phyloP scores from a whole-genome alignment of 2,113 vertebrate species.

The Meriones unguiculatus region DNA sequence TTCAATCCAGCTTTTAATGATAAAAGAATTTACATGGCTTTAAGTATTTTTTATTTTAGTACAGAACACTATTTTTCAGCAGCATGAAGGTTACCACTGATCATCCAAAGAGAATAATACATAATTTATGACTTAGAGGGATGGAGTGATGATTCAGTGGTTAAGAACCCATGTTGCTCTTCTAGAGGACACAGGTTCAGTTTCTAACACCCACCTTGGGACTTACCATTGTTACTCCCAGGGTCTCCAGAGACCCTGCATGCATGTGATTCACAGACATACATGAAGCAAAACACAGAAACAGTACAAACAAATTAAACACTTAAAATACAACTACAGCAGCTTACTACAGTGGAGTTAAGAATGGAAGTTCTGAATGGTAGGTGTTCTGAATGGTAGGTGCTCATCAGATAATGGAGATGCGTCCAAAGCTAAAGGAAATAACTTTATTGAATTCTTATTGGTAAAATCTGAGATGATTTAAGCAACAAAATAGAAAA shows the following conservation, averaged over 20 bases:
- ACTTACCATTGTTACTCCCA: not conserved
- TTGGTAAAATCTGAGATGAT: slow-evolving; percentile 1
- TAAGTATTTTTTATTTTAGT: not conserved
- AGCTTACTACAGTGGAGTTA: too few species aligned
- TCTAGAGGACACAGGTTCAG: not conserved
- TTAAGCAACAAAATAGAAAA: not conserved
- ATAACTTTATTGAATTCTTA: not conserved
- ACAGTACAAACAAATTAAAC: not conserved
- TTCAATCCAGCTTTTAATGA: slow-evolving; percentile 55
- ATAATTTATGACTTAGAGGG: not conserved
- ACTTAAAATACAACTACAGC: not conserved
- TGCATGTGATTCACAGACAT: not conserved
- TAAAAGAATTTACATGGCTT: not conserved
- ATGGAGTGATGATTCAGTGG: not conserved
- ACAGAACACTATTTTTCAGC: not conserved
- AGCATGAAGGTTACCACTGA: not conserved
- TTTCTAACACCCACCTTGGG: not conserved
- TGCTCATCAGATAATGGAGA: not conserved
- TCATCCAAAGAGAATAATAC: not conserved
- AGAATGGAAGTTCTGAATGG: not conserved
- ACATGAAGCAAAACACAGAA: not conserved
- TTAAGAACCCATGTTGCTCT: not conserved
- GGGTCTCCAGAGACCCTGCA: not conserved
- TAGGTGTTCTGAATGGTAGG: not conserved
- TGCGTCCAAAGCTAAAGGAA: not conserved